These are phyloP conservation scores for Paraplagusia blochii DNA, from an alignment of 2,113 vertebrate species.

Conservation along the genomic window DNA sequence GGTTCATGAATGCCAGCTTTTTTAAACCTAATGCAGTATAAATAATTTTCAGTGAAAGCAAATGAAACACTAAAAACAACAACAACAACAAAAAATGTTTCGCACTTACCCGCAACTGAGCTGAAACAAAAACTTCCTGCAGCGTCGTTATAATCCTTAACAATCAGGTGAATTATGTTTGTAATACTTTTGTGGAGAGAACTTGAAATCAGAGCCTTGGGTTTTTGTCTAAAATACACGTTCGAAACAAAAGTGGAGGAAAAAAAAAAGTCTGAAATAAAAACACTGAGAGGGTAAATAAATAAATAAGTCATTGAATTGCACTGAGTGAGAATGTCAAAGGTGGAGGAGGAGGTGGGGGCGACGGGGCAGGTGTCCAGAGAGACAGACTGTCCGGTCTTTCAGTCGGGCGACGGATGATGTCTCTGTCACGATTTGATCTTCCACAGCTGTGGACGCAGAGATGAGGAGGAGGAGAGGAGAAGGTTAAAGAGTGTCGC, in stretches of 20 bases:
- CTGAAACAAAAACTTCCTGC: too few relatives aligned
- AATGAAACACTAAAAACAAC: too few relatives aligned
- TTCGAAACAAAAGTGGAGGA: constrained; percentile 64
- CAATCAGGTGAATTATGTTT: too few relatives aligned
- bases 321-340: constrained; percentile 83
- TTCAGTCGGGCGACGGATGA: background rate
- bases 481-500: too few relatives aligned
- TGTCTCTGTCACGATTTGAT: constrained; percentile 90
- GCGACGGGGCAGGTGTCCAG: constrained; percentile 51
- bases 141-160: too few relatives aligned
- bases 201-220: constrained; percentile 49
- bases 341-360: constrained; percentile 62
- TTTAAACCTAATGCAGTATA: too few relatives aligned
- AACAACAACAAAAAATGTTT: too few relatives aligned
- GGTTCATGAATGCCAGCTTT: too few relatives aligned
- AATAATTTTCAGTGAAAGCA: too few relatives aligned
- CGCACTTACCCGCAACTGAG: too few relatives aligned
- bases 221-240: constrained; percentile 48
- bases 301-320: constrained; percentile 86
- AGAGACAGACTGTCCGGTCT: background rate
- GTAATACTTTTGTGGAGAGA: background rate
- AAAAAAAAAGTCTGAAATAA: constrained; percentile 63
- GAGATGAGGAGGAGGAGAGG: too few relatives aligned
- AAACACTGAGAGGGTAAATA: constrained; percentile 89
- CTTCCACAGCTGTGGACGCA: constrained; percentile 90